These are phyloP conservation scores for Fregata magnificens DNA, from an alignment of 2,113 vertebrate genomes.

Conservation along the genomic window DNA sequence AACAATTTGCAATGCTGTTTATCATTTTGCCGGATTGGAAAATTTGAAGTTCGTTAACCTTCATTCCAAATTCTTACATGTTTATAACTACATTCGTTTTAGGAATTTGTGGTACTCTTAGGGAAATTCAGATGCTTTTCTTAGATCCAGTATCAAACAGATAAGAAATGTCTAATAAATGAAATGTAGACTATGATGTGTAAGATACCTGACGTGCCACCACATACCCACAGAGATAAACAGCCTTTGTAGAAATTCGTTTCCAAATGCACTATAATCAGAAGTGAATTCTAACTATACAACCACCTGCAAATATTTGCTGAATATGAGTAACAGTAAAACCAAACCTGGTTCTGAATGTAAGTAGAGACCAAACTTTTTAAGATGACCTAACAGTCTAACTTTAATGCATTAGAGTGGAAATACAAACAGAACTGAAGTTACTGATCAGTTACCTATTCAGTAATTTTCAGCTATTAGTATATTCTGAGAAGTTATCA, in stretches of 20 bases:
- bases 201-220: background rate
- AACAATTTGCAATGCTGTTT: background rate
- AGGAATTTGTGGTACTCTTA: background rate
- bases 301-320: background rate
- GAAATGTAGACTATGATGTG: background rate
- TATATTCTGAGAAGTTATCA: background rate
- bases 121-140: background rate
- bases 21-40: background rate
- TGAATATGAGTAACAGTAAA: background rate
- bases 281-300: background rate
- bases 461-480: background rate
- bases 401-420: background rate
- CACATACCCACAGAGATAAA: background rate
- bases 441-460: background rate
- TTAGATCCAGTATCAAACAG: background rate
- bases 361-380: background rate
- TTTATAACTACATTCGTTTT: background rate
- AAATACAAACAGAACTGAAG: background rate
- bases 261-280: background rate
- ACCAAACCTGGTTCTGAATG: background rate
- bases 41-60: background rate
- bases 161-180: background rate
- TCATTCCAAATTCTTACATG: background rate
- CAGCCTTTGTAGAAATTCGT: background rate
- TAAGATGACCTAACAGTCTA: background rate